These are phyloP conservation scores for Cephonodes hylas DNA, from an alignment of 2,888 invertebrate species.

Conservation along the genomic window DNA sequence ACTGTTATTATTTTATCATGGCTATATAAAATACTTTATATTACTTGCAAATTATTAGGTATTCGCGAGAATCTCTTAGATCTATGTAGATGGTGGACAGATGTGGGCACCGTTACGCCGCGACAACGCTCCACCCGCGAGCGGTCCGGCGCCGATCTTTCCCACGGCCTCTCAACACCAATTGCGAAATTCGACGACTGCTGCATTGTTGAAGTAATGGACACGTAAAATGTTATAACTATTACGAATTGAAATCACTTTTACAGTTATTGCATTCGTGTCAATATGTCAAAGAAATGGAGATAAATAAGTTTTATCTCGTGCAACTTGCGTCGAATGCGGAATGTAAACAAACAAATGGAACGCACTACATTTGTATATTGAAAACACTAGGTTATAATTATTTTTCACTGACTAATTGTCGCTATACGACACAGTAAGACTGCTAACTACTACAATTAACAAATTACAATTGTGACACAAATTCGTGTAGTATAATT, in stretches of 20 bases:
- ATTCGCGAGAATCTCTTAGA: background rate
- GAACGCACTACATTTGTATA: background rate
- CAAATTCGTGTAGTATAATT: no score
- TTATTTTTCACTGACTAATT: no score
- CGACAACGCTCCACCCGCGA: constrained; percentile 35
- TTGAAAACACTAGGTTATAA: no score
- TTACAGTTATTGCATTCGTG: background rate
- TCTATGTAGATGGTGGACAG: background rate
- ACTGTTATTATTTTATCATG: no score
- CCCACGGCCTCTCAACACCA: constrained; percentile 67
- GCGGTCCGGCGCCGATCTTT: constrained; percentile 49
- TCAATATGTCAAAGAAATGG: background rate
- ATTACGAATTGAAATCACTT: background rate
- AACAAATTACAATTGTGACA: no score
- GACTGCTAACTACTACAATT: no score
- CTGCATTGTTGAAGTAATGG: background rate
- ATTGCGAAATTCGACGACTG: constrained; percentile 35
- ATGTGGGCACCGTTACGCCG: constrained; percentile 54
- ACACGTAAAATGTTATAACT: background rate
- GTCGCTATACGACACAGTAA: no score
- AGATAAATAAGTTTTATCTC: no score
- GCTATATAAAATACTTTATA: no score
- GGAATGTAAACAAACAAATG: constrained; percentile 12
- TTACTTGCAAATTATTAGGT: no score
- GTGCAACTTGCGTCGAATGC: constrained; percentile 10